Conservation (phyloP, 1,140 invertebrate species). For the roundworm (Caenorhabditis elegans) region WBcel235 BX284603.4:8546001-8546500, state of each 20-base stretch:
- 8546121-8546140: too few species aligned
- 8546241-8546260: not conserved
- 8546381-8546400: not conserved
- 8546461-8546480: not conserved
- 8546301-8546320: not conserved
- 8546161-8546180: too few species aligned
- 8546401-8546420: not conserved
- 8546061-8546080: too few species aligned
- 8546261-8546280: not conserved
- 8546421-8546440: too few species aligned
- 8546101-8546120: too few species aligned
- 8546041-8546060: too few species aligned
- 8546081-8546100: too few species aligned
- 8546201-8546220: too few species aligned
- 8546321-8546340: slow-evolving; percentile 23
- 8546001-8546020: too few species aligned
- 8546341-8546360: not conserved
- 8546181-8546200: too few species aligned
- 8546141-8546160: too few species aligned
- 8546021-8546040: too few species aligned
- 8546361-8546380: not conserved
- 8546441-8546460: not conserved
- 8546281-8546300: slow-evolving; percentile 28
- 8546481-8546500: not conserved
- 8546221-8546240: not conserved